Evolutionary conservation across 2,888 invertebrate genomes (phyloP), one percentile per base, ranked within the genome.

Genomic region (Notodonta dromedarius): DNA sequence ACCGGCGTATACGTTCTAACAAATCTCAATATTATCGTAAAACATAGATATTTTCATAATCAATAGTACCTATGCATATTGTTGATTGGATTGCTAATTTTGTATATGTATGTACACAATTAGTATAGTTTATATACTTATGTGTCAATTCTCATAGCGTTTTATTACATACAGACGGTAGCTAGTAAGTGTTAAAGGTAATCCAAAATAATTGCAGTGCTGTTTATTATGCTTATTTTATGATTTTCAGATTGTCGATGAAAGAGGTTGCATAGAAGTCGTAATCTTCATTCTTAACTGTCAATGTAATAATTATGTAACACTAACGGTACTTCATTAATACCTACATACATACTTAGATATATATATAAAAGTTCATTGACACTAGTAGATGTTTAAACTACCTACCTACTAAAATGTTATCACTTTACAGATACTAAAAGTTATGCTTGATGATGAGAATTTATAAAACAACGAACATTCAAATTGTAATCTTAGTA

Each of bases 71-170:
- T 24, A 87, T 84, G 90, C 91, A 87, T 92, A 90, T 86, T 90
- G 90, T 92, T 92, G 86, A 87, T 88, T 89, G 88, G 85, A 92
- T 92, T 90, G 92, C 93, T 88, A 90, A 90, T 92, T 91, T 91
- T 92, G 88, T 93, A 93, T 91, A 91, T 85, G 88, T 91, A 92
- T 92, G 88, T 90, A 93, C 93, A 93, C 93, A 89, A 93, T 88
- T 94, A 93, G 94, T 93, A 94, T 94, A 94, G 94, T 94, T 91
- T 91, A 94, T 93, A 94, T 94, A 94, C 94, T 94, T 94, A 93
- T 94, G 94, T 94, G 94, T 94, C 94, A 94, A 94, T 94, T 94
- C 94, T 91, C 88, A 92, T 94, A 94, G 93, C 91, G 82, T 94
- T 94, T 94, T 94, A 94, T 90, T 92, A 93, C 92, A 90, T 89